Base-by-base conservation (phyloP, 2,888 invertebrate genomes). In the Tetropium fuscum region DNA sequence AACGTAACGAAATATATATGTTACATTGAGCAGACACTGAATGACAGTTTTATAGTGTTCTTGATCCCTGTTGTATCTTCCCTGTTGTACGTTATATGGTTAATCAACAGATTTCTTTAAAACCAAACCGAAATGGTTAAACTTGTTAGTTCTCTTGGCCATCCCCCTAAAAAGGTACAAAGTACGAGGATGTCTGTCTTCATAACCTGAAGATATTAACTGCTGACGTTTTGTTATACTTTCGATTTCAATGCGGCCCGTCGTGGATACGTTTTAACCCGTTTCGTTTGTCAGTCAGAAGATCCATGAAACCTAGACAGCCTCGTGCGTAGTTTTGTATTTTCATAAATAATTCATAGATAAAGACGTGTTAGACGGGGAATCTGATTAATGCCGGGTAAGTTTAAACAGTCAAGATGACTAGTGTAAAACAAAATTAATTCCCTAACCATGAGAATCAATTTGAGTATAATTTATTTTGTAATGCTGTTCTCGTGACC, bases 401-500 rank as follows among this genome's bases (percentile, higher is more conserved):
- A 32, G 53, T 53, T 53, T 53, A 40, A 55, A 53, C 49, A 49
- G 56, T 57, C 48, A 57, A 66, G 69, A 72, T 71, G 74, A 72
- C 72, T 69, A 53, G 70, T 63, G 63, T 62, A 66, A 69, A 68
- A 71, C 62, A 48, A 69, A 63, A 65, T 65, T 74, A 74, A 72
- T 73, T 67, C 56, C 57, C 34, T 32, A 45, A 57, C 63, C 71
- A 73, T 73, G 73, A 71, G 74, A 74, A 74, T 74, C 74, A 74
- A 76, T 73, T 72, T 70, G 63, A 58, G 63, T 55, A 68, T 69
- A 71, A 70, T 74, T 74, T 71, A 72, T 71, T 71, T 71, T 69
- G 40, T 54, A 45, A 45, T 32, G 45, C 45, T 18, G 15, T 38
- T 44, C 63, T 69, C 72, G 69, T 71, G 71, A 71, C 70, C 64